Evolutionary conservation across 2,113 vertebrate genomes (phyloP), one percentile per base, ranked within the genome.

Genomic region (Aythya baeri): DNA sequence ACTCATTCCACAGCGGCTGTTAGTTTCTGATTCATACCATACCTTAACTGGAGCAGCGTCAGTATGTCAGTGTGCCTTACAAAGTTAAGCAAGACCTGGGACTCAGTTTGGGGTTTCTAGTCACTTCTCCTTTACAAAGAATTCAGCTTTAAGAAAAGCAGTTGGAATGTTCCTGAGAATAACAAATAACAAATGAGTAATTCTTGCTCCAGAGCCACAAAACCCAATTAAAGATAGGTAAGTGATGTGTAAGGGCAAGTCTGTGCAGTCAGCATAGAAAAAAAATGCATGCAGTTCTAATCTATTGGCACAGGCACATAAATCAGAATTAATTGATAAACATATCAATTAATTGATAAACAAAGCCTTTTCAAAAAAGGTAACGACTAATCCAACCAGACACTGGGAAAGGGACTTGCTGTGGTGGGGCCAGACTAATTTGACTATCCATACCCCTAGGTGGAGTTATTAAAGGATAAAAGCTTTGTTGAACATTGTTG

Each of bases 151-250:
- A 93, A 87, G 88, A 73, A 88, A 94, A 91, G 81, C 93, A 92
- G 91, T 9, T 86, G 93, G 93, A 95, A 93, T 62, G 66, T 34
- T 94, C 96, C 94, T 94, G 90, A 93, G 96, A 93, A 96, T 76
- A 89, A 94, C 83, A 96, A 96, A 89, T 78, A 92, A 94, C 38
- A 91, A 86, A 68, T 88, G 55, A 92, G 59, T 93, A 85, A 93
- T 84, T 66, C 74, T 91, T 89, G 83, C 58, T 85, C 29, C 83
- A 92, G 71, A 92, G 36, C 44, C 83, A 70, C 17, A 68, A 7
- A 95, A 78, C 36, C 18, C 44, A 50, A 29, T 36, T 34, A 52
- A 57, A 85, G 83, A 55, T 14, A 59, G 34, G 34, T 36, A 63
- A 86, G 58, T 43, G 73, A 57, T 41, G n/a, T 62, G 63, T 63